These are phyloP conservation scores for Noctua comes DNA, from an alignment of 2,888 invertebrate species.

Conservation along the genomic window DNA sequence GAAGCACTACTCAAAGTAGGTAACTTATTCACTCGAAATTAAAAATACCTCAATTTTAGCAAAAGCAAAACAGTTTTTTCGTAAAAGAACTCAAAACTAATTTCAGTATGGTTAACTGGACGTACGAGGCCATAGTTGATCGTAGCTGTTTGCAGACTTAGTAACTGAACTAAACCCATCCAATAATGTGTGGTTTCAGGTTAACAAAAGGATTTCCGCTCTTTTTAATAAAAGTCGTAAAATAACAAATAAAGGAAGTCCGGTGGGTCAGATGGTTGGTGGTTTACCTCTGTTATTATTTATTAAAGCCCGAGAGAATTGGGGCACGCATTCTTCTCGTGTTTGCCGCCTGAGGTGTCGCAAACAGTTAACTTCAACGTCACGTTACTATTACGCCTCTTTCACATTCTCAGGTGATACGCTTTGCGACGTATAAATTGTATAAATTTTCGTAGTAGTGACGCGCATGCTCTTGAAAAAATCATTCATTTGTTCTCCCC, in stretches of 20 bases:
- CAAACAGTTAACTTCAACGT: neutral
- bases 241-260: constrained; percentile 31
- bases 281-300: constrained; percentile 9
- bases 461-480: neutral
- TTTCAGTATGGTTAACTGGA: neutral
- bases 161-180: neutral
- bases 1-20: neutral
- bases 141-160: neutral
- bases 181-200: neutral
- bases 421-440: neutral
- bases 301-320: neutral
- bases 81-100: neutral
- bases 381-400: neutral
- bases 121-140: neutral
- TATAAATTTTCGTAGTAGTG: neutral
- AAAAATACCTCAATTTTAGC: neutral
- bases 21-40: neutral
- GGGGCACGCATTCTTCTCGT: neutral
- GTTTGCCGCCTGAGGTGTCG: neutral
- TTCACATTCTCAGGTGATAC: too few species aligned
- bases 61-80: neutral
- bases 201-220: constrained; percentile 13
- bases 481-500: neutral
- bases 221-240: constrained; percentile 26
- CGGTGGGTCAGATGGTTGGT: neutral